Evolutionary conservation across 37 sponge, comb jelly and placozoan genomes (phyloP).

Genomic region (Beroe forskalii): DNA sequence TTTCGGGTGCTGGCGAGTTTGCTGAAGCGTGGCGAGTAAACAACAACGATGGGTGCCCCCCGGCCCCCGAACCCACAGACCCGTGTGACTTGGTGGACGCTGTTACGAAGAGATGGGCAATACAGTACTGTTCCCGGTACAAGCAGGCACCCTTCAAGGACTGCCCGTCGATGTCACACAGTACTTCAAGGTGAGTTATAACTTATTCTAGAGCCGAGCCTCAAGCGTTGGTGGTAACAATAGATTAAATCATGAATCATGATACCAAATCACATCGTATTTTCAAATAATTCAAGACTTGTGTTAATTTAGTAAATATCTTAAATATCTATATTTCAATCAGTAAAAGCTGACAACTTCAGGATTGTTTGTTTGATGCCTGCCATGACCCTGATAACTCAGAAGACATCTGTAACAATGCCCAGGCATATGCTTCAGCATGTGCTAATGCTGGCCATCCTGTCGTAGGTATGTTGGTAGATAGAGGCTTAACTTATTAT

Average conservation of each 20-base stretch:
- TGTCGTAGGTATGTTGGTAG: too few species aligned
- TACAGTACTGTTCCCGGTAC: background rate
- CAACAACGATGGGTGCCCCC: slow-evolving; percentile 30
- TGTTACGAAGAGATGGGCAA: background rate
- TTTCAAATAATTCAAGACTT: too few species aligned
- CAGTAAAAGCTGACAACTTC: too few species aligned
- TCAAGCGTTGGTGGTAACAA: background rate
- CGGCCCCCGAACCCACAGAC: background rate
- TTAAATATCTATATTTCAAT: too few species aligned
- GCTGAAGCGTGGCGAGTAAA: slow-evolving; percentile 1
- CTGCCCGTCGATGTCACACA: slow-evolving; percentile 41
- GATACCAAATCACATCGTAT: too few species aligned
- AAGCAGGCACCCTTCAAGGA: slow-evolving; percentile 27
- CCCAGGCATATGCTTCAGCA: background rate
- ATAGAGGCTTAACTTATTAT: too few species aligned
- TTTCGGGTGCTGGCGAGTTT: background rate
- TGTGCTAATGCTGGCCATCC: background rate
- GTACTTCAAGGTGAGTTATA: slow-evolving; percentile 37
- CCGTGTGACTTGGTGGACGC: background rate
- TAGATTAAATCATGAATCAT: background rate
- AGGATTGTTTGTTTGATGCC: slow-evolving; percentile 15
- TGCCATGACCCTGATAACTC: background rate
- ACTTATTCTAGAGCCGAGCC: background rate
- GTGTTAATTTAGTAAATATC: too few species aligned
- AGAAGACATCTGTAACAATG: background rate